Evolutionary conservation across 2,797 vertebrate genomes (phyloP), one percentile per base, ranked within the genome.

Genomic region (Nannoperca australis): DNA sequence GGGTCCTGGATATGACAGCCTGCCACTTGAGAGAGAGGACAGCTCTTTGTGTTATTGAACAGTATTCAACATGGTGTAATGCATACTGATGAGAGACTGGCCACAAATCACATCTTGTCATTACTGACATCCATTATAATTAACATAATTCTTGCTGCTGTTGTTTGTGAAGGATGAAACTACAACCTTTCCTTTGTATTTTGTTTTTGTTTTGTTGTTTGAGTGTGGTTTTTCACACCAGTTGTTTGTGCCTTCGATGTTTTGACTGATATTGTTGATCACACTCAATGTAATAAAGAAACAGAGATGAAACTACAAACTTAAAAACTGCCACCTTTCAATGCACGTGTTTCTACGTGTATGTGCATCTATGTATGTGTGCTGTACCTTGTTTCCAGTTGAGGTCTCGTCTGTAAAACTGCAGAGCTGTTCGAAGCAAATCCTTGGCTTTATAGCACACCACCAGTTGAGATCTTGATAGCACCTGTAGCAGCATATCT

Each of bases 391-490:
- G 93, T 90, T 96, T 97, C 96, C 96, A 98, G 90, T 67, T 93
- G 78, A 95, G 90, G 61, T 95, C 91, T 32, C 51, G 82, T 70
- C 73, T 87, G 82, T 91, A 94, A 88, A 94, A 67, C 86, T 93
- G 93, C 75, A 98, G 91, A 18, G 88, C 79, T 17, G 94, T 95
- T 56, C 94, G 94, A 64, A 99, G 94, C 47, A 98, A 93, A 73
- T 98, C 96, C 92, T 99, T 99, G 20, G 97, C 96, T 76, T 98
- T 97, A 70, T 96, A 99, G 89, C 97, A 98, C 88, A 98, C 92
- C 68, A 96, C 88, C 2, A 93, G 93, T 62, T 93, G 86, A 76
- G 85, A 83, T 65, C 93, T 78, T n/a, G 79, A 93, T 10, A 97
- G 81, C 17, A 95, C 92, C 66, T 93, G 93, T 65, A 95, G 88